phyloP scores from a whole-genome alignment of 1,140 invertebrate genomes.

The Drosophila trapezifrons region DNA sequence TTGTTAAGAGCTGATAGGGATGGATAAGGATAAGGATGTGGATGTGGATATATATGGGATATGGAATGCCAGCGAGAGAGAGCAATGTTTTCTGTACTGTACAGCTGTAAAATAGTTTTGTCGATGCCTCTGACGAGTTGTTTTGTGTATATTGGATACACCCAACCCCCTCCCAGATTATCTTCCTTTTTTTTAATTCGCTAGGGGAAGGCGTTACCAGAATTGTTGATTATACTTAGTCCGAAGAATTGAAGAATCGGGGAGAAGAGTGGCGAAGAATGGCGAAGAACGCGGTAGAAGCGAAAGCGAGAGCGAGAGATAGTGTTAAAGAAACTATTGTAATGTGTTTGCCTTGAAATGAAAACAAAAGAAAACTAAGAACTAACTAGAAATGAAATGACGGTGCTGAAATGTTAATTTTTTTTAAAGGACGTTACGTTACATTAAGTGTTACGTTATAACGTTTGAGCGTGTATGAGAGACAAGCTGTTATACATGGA shows the following conservation, averaged over 20 bases:
- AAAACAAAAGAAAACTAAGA: slow-evolving; percentile 54
- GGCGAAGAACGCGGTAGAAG: slow-evolving; percentile 6
- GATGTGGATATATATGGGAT: slow-evolving; percentile 10
- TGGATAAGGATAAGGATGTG: slow-evolving; percentile 22
- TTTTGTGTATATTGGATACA: slow-evolving; percentile 30
- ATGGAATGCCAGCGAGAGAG: slow-evolving; percentile 41
- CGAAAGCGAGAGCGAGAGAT: slow-evolving; percentile 25
- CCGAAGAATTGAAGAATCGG: no score
- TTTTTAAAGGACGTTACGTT: slow-evolving; percentile 64
- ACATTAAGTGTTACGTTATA: slow-evolving; percentile 65
- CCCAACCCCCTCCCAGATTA: no score
- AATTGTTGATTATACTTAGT: slow-evolving; percentile 60
- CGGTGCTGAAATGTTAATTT: slow-evolving; percentile 84
- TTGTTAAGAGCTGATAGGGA: slow-evolving; percentile 35
- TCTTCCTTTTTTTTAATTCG: slow-evolving; percentile 29
- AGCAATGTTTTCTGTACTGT: slow-evolving; percentile 65
- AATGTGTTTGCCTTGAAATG: slow-evolving; percentile 83
- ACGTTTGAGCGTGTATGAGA: slow-evolving; percentile 54
- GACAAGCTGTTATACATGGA: slow-evolving; percentile 68
- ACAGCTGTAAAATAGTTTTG: slow-evolving; percentile 70
- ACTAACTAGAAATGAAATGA: slow-evolving; percentile 64
- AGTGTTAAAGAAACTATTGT: slow-evolving; percentile 57
- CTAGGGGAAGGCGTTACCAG: slow-evolving; percentile 36
- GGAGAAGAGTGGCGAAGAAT: slow-evolving; percentile 10
- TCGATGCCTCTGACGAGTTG: slow-evolving; percentile 37